Conservation (phyloP, 1,140 invertebrate species). For the Temnothorax nylanderi region DNA sequence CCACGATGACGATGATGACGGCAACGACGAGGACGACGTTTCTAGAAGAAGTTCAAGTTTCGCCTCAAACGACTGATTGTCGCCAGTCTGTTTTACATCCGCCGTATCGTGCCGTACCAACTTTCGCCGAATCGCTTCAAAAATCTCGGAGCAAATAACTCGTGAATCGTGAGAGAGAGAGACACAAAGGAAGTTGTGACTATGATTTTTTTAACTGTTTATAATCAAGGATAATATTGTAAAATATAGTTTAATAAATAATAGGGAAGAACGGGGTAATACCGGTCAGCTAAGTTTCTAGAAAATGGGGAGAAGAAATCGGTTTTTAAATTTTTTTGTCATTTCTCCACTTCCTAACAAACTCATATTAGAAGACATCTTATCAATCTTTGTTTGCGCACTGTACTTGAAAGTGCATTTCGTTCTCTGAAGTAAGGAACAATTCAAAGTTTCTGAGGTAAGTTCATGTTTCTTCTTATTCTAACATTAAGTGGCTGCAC, state of each 20-base stretch:
- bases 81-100: conserved; percentile 32
- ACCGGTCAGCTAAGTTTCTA: too few relatives aligned
- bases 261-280: neutral
- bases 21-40: neutral
- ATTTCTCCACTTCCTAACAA: too few relatives aligned
- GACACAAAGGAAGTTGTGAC: neutral
- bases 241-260: neutral
- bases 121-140: neutral
- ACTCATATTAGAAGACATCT: too few relatives aligned
- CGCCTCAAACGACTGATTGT: neutral
- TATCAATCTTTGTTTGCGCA: too few relatives aligned
- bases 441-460: too few relatives aligned
- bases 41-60: conserved; percentile 39
- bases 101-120: neutral
- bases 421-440: too few relatives aligned
- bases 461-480: too few relatives aligned
- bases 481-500: too few relatives aligned
- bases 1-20: neutral
- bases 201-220: neutral
- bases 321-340: too few relatives aligned
- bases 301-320: too few relatives aligned
- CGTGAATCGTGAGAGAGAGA: neutral
- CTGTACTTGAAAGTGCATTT: too few relatives aligned
- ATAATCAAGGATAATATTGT: neutral
- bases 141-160: neutral